These are phyloP conservation scores for Lineus longissimus DNA, from an alignment of 1,140 invertebrate genomes.

Conservation along the genomic window DNA sequence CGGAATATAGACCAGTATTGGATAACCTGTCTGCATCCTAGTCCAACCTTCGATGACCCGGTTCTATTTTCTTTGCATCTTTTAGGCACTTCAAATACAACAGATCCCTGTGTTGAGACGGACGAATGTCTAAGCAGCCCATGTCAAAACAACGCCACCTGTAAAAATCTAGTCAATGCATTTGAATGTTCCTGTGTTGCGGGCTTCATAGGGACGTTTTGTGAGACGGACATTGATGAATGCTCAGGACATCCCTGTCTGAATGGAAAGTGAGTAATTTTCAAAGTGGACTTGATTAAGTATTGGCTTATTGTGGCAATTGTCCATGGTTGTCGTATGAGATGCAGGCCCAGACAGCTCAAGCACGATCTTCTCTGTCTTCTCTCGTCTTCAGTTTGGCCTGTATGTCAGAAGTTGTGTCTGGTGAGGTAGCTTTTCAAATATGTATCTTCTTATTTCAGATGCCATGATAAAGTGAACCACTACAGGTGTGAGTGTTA, in stretches of 20 bases:
- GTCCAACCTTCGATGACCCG: not conserved
- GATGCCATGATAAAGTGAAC: not conserved
- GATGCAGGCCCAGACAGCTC: too few relatives aligned
- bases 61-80: not conserved
- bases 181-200: conserved; percentile 13
- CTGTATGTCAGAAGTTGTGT: too few relatives aligned
- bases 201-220: conserved; percentile 11
- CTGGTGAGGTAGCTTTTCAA: too few relatives aligned
- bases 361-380: too few relatives aligned
- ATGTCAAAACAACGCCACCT: not conserved
- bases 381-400: too few relatives aligned
- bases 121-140: not conserved
- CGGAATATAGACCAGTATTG: too few relatives aligned
- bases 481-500: conserved; percentile 19
- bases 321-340: too few relatives aligned
- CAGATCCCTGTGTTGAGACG: not conserved
- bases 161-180: conserved; percentile 1
- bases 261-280: not conserved
- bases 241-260: not conserved
- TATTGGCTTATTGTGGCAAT: too few relatives aligned
- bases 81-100: not conserved
- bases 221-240: conserved; percentile 38
- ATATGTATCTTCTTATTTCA: not conserved
- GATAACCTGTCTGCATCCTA: too few relatives aligned
- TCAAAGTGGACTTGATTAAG: too few relatives aligned